Evolutionary conservation across 2,797 vertebrate genomes (phyloP), one percentile per base, ranked within the genome.

Genomic region (Rhodeus uyekii): DNA sequence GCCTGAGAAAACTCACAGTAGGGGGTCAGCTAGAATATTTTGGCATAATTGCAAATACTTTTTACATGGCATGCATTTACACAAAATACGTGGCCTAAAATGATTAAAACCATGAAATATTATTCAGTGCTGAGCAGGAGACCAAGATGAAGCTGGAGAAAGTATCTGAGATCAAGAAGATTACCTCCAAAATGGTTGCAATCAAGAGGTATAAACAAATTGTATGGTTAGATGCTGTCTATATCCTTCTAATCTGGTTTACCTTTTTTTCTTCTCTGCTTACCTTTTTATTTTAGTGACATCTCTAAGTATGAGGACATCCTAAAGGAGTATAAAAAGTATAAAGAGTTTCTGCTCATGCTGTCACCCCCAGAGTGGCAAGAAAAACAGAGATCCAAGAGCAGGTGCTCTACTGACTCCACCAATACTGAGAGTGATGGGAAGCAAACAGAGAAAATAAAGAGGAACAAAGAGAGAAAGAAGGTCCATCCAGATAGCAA

Each of bases 281-380:
- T 39, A 34, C 19, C 22, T 3, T 71, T 73, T 65, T 16, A 53
- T 42, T 71, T 76, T 38, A 99, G 98, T 18, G 96, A 98, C 12
- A 92, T 98, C 65, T 89, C 90, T 78, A 95, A 90, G 75, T 88
- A 91, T 1, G 94, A 96, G 87, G 95, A 96, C 50, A 94, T 83
- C n/a, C 88, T 99, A 84, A 87, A 85, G 16, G 96, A 96, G 77
- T 97, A 95, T 87, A 95, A 87, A 63, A 84, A 84, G 79, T 97
- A 96, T 91, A 95, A 93, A 86, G 92, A 97, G 24, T 96, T 99
- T 85, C 95, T 99, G 63, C 94, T 95, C 50, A 93, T 94, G 73
- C 84, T 99, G 29, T 97, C 96, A 12, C 97, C 97, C 12, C 90
- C 90, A 39, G 95, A 97, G 83, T 98, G 97, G 97, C 89, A 94